A percentile compares a stretch with the other conserved stretches of the same genome.
phyloP scores from a whole-genome alignment of 2,797 vertebrate species.

The Fratercula arctica region DNA sequence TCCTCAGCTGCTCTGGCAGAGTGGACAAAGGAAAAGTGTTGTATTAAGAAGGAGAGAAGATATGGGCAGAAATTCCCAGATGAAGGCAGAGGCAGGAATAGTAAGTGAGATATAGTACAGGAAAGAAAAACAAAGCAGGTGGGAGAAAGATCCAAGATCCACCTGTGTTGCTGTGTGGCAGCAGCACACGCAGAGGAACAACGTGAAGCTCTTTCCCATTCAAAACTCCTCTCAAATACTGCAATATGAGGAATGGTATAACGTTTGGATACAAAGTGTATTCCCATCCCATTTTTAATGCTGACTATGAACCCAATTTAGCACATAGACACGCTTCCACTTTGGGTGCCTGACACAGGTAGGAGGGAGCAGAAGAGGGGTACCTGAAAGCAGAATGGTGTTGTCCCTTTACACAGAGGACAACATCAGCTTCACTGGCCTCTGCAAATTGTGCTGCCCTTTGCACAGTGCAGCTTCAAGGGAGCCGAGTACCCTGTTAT shows the following conservation, averaged over 20 bases:
- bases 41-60: neutral
- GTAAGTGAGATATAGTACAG: neutral
- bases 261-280: neutral
- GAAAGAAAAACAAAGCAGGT: neutral
- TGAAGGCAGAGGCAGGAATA: neutral
- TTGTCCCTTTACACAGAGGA: neutral
- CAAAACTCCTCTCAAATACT: neutral
- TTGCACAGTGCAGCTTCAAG: neutral
- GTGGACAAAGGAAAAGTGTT: neutral
- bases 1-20: neutral
- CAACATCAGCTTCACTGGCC: rapidly evolving
- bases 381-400: rapidly evolving
- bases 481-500: rapidly evolving
- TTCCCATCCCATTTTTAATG: neutral
- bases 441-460: neutral
- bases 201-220: neutral
- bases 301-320: neutral
- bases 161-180: neutral
- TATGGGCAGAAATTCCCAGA: neutral
- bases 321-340: neutral
- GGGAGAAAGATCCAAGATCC: neutral
- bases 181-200: neutral
- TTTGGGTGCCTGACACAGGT: neutral
- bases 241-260: neutral
- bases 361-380: neutral